Evolutionary conservation across 2,888 invertebrate species (phyloP), one percentile per base, ranked within the genome.

Genomic region (Xanthorhoe designata): DNA sequence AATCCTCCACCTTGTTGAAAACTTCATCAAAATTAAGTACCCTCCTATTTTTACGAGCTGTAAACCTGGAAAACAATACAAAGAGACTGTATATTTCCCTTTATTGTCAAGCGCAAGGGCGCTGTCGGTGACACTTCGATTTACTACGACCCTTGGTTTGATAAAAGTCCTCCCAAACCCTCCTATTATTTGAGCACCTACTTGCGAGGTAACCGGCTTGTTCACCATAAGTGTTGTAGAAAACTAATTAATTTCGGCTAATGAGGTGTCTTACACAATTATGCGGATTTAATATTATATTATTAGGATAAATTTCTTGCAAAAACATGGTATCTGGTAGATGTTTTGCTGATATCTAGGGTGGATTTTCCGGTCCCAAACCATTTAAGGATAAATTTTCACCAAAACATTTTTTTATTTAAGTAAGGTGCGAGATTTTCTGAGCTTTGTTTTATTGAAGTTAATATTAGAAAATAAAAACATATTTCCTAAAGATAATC

Each of bases 121-220:
- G 80, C 85, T 91, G 91, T 73, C 74, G 79, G 77, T 88, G 91
- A 91, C 91, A 91, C 87, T 88, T 91, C 91, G 88, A 91, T 91
- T 91, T 90, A 90, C 83, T 86, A 79, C 85, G 85, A 87, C 88
- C 89, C 87, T 89, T 87, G 85, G 86, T 85, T 86, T 87, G 86
- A 88, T 87, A 89, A 87, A 90, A 89, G 83, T 86, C 84, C 85
- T 85, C 85, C 85, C 80, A 84, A 82, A 81, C 80, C 80, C 81
- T 81, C 80, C 80, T 83, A 86, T 86, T 88, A 87, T 86, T 87
- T 82, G 80, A 80, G 80, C 61, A 69, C 60, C 66, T 72, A 70
- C 67, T 72, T 69, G 64, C 52, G 58, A 61, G 72, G 66, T 71
- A 68, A 72, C 60, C 72, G 66, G 70, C 60, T 70, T 72, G 68